phyloP scores from a whole-genome alignment of 2,888 invertebrate species.

The Heliothis peltigera region DNA sequence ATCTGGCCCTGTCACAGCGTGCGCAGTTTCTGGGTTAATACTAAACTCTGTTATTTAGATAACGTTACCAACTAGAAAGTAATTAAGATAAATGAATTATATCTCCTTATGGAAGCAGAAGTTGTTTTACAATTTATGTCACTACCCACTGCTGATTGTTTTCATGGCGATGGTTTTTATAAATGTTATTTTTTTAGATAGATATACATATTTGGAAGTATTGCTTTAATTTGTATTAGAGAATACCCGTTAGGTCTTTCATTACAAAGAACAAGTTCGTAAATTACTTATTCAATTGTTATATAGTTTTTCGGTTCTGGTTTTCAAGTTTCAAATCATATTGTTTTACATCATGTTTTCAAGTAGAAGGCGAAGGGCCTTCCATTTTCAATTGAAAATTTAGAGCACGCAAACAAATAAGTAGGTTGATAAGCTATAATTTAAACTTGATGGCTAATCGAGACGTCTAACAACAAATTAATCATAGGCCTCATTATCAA shows the following conservation, averaged over 20 bases:
- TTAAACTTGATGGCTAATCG: constrained; percentile 21
- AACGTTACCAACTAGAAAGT: constrained; percentile 28
- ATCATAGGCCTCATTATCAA: constrained; percentile 12
- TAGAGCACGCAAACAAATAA: background rate
- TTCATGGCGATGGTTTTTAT: background rate
- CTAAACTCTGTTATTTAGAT: constrained; percentile 23
- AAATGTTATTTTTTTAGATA: background rate
- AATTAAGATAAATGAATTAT: constrained; percentile 18
- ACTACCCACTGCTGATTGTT: constrained; percentile 10
- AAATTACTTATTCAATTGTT: too few relatives aligned
- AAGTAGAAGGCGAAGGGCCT: background rate
- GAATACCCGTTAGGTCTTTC: too few relatives aligned
- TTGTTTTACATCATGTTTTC: background rate
- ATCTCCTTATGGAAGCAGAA: background rate
- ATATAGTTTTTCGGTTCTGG: background rate
- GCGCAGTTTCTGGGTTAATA: constrained; percentile 40
- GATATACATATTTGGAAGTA: too few relatives aligned
- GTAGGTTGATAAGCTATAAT: constrained; percentile 8
- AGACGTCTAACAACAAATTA: constrained; percentile 10
- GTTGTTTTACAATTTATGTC: background rate
- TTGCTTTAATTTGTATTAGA: constrained; percentile 1
- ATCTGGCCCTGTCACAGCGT: constrained; percentile 38
- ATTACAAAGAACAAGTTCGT: too few relatives aligned
- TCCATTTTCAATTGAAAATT: background rate
- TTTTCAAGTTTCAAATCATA: background rate